Conservation (phyloP, 2,113 vertebrate species). For the Sander vitreus region DNA sequence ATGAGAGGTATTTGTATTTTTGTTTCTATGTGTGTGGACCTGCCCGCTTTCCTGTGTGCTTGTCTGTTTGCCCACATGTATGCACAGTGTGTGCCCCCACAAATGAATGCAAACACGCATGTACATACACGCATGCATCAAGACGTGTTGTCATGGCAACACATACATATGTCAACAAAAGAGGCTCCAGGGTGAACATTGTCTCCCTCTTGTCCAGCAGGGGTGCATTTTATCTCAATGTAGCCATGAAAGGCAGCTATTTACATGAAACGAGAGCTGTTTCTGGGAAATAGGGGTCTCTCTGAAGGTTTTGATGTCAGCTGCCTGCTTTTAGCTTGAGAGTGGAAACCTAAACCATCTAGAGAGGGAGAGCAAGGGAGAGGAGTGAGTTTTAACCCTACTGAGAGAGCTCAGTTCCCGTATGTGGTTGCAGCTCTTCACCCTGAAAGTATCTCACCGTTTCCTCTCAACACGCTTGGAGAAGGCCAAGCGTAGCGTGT, state of each 20-base stretch:
- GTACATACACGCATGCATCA: conserved; percentile 8
- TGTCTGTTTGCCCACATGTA: conserved; percentile 29
- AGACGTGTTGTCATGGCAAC: conserved; percentile 71
- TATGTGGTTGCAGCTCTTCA: conserved; percentile 61
- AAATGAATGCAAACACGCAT: conserved; percentile 44
- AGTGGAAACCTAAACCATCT: conserved; percentile 76
- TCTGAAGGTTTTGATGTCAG: conserved; percentile 80
- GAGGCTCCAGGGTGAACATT: conserved; percentile 60
- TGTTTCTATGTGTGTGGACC: conserved; percentile 39
- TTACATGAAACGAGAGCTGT: conserved; percentile 76
- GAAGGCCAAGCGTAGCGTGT: conserved; percentile 50
- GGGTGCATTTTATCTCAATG: conserved; percentile 78
- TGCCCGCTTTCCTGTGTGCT: conserved; percentile 18
- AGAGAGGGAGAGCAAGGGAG: conserved; percentile 47
- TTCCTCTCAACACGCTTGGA: conserved; percentile 41
- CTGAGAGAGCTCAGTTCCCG: conserved; percentile 60
- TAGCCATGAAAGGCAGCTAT: conserved; percentile 73
- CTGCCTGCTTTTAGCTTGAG: conserved; percentile 75
- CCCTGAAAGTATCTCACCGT: conserved; percentile 64
- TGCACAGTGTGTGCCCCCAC: background rate
- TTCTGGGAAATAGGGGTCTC: conserved; percentile 77
- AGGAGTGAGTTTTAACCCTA: conserved; percentile 63
- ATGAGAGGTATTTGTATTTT: conserved; percentile 32
- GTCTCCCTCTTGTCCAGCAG: conserved; percentile 69
- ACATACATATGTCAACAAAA: conserved; percentile 69